Base-by-base conservation (phyloP, 2,113 vertebrate genomes). In the Anser brachyrhynchus region DNA sequence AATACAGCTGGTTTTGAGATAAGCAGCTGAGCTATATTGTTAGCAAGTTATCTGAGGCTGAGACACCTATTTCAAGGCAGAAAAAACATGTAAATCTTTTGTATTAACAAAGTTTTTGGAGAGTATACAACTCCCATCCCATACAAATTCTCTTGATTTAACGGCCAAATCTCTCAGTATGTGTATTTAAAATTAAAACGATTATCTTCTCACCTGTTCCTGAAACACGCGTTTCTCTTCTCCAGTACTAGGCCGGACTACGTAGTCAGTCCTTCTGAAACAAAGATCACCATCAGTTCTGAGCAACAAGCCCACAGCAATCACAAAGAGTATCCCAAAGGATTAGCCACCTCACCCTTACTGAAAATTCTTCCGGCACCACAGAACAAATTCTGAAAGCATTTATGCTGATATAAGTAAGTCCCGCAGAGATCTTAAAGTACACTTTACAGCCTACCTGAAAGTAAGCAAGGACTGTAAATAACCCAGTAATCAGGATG, bases 161-260 rank as follows among this genome's bases (percentile, higher is more conserved):
- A 21, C 4, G 31, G 29, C 13, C 39, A 90, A 15, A 9, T 51
- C 31, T 65, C 94, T 65, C 39, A 64, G 54, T 4, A 21, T 0
- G 26, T 3, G 43, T 1, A 0, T 64, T 87, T 69, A 66, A 89
- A 90, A 72, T 46, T 0, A 35, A 62, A 33, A 66, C 5, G 28
- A 46, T 43, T 69, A 18, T 73, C 10, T 19, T 93, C 98, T 95
- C 76, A 99, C 99, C 98, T 99, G 99, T 88, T 99, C 99, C 97
- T 99, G 99, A 96, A 99, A 99, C 54, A 99, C 98, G 0, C 99
- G 98, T 89, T 99, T 99, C 97, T 99, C 99, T 91, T 99, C 99
- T 75, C 99, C 99, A 2, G 99, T 99, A 97, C 99, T 99, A 61
- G 99, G 99, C 33, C 99, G 98, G 83, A 99, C 99, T 73, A 99